These are phyloP conservation scores for Gouania willdenowi DNA, from an alignment of 2,797 vertebrate species.

Conservation along the genomic window DNA sequence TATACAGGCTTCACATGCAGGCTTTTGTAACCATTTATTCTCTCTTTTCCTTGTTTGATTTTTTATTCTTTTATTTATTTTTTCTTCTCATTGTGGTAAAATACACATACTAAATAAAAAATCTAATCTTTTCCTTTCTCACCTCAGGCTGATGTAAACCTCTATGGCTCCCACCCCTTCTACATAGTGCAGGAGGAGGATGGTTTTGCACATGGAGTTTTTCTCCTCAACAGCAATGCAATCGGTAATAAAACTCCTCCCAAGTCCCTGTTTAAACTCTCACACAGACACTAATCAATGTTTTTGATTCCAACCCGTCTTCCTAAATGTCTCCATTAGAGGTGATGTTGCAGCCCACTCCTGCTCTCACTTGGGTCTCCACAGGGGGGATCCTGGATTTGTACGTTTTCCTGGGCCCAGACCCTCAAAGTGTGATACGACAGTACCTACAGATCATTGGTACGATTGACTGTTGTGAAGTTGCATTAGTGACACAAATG, in stretches of 20 bases:
- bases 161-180: slow-evolving; percentile 95
- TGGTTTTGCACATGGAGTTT: slow-evolving; percentile 86
- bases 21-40: too few relatives aligned
- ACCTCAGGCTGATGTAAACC: slow-evolving; percentile 81
- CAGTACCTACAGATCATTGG: slow-evolving; percentile 90
- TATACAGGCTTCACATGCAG: too few relatives aligned
- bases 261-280: too few relatives aligned
- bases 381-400: slow-evolving; percentile 88
- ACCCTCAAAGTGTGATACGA: slow-evolving; percentile 84
- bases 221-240: slow-evolving; percentile 95
- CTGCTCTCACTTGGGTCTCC: slow-evolving; percentile 88
- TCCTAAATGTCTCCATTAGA: slow-evolving; percentile 66
- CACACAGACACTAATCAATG: too few relatives aligned
- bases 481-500: too few relatives aligned
- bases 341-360: slow-evolving; percentile 86
- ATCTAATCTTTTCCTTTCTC: too few relatives aligned
- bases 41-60: too few relatives aligned
- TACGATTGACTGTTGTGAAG: too few relatives aligned
- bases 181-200: slow-evolving; percentile 86
- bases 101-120: too few relatives aligned
- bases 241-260: slow-evolving; percentile 83
- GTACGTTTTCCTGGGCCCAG: slow-evolving; percentile 89
- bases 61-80: too few relatives aligned
- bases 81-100: too few relatives aligned
- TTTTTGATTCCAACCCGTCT: neutral